Conservation (phyloP, 2,113 vertebrate genomes). For the Copsychus sechellarum region DNA sequence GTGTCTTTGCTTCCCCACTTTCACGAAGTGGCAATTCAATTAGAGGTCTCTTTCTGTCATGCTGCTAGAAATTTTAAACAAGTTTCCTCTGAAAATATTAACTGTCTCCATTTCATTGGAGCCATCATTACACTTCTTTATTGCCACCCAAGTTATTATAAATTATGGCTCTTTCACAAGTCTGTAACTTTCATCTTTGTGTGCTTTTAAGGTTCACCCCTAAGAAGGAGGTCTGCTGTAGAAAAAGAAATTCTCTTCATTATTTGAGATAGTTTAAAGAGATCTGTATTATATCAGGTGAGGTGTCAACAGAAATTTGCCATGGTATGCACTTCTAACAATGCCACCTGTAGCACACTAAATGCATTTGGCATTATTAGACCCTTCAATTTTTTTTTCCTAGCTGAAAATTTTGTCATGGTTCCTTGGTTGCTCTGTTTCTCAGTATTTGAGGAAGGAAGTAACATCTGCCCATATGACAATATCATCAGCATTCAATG, state of each 20-base stretch:
- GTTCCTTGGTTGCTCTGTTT: neutral
- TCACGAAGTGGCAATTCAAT: conserved; percentile 10
- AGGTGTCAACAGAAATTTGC: neutral
- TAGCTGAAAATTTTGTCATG: neutral
- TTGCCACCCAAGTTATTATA: conserved; percentile 25
- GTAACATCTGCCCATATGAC: neutral
- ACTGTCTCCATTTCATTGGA: neutral
- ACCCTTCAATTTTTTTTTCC: neutral
- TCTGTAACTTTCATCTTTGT: neutral
- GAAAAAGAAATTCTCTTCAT: neutral
- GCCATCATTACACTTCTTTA: neutral
- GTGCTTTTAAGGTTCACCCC: conserved; percentile 8
- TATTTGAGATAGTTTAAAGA: neutral
- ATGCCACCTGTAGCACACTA: neutral
- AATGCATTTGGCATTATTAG: neutral
- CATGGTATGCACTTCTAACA: neutral
- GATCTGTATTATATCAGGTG: neutral
- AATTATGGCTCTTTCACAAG: neutral
- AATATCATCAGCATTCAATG: neutral
- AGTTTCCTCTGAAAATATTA: neutral
- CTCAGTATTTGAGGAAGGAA: neutral
- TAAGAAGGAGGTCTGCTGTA: neutral
- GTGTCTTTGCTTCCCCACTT: neutral
- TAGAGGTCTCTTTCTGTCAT: neutral
- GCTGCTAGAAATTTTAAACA: neutral